Percentiles rank a stretch among this genome's conserved stretches.
Evolutionary conservation across 2,113 vertebrate species (phyloP).

Genomic region (Motacilla alba): DNA sequence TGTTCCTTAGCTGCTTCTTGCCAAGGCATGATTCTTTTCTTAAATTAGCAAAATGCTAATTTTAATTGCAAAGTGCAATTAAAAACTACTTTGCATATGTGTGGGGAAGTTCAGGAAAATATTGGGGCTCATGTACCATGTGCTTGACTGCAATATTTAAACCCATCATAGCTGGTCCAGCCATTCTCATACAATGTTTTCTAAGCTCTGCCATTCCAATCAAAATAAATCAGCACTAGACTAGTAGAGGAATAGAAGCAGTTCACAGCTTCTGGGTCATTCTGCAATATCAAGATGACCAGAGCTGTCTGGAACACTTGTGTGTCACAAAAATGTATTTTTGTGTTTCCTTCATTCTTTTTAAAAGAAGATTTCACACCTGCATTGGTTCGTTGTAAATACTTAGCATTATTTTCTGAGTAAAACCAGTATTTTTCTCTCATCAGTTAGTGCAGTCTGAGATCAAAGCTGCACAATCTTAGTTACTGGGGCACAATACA

Average conservation of each 20-base stretch:
- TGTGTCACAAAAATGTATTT: not conserved
- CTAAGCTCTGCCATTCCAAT: not conserved
- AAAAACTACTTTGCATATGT: not conserved
- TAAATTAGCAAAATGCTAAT: slow-evolving; percentile 8
- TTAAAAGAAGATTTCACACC: not conserved
- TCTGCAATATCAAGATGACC: not conserved
- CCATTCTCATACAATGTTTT: not conserved
- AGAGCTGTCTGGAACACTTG: not conserved
- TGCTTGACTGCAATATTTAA: slow-evolving; percentile 3
- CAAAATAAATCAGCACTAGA: not conserved
- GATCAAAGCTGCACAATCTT: not conserved
- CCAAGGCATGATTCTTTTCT: not conserved
- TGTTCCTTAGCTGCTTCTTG: not conserved
- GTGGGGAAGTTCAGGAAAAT: slow-evolving; percentile 9
- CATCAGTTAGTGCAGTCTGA: not conserved
- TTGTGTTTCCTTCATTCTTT: not conserved
- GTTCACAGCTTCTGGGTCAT: not conserved
- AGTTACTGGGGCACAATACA: not conserved
- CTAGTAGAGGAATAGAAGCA: not conserved
- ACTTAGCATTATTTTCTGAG: not conserved
- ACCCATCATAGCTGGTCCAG: not conserved
- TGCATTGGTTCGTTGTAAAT: not conserved
- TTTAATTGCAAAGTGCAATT: not conserved
- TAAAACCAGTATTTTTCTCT: not conserved
- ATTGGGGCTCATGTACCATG: not conserved